Evolutionary conservation across 2,888 invertebrate species (phyloP).

Genomic region (Tipula vernalis): DNA sequence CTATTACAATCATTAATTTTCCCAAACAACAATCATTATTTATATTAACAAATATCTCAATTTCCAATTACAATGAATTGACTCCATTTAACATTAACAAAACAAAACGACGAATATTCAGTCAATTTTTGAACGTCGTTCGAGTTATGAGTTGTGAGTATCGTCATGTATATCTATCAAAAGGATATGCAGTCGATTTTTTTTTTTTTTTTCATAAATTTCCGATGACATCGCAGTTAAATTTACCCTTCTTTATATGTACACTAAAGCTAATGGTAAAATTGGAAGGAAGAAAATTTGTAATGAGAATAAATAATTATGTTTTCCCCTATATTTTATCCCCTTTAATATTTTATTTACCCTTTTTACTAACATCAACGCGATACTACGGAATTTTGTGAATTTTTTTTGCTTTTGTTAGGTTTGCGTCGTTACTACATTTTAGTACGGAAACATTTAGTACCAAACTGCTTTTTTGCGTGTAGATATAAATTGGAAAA

Average conservation of each 20-base stretch:
- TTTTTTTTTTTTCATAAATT: background rate
- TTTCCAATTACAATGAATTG: slow-evolving; percentile 4
- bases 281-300: background rate
- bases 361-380: background rate
- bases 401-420: background rate
- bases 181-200: background rate
- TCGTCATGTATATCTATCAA: background rate
- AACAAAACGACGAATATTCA: background rate
- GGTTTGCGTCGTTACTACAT: background rate
- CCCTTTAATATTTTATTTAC: background rate
- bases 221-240: background rate
- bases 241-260: background rate
- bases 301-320: background rate
- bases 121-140: background rate
- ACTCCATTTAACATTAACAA: slow-evolving; percentile 10
- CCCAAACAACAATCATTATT: background rate
- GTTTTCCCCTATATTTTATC: background rate
- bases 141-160: background rate
- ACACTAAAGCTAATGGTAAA: background rate
- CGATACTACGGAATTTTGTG: background rate
- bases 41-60: background rate
- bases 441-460: background rate
- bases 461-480: background rate
- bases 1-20: background rate
- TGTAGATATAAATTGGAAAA: background rate